A percentile compares a stretch with the other conserved stretches of the same genome.
Conservation (phyloP, 2,113 vertebrate species). For the Eudyptes chrysolophus region DNA sequence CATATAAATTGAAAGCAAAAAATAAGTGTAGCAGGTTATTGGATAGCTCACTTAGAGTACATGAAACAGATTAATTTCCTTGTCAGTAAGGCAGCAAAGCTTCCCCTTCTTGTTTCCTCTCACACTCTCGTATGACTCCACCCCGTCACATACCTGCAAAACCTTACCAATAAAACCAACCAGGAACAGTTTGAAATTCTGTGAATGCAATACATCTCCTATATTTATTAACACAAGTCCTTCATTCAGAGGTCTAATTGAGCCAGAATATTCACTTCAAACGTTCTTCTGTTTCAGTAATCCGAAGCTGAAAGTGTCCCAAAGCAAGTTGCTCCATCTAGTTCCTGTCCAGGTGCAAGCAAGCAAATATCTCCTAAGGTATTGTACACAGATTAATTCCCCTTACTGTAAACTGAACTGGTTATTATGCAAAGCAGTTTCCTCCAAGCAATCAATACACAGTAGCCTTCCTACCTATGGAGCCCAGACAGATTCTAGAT, state of each 20-base stretch:
- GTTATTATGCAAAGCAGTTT: not conserved
- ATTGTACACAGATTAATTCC: not conserved
- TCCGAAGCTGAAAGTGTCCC: not conserved
- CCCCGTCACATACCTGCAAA: not conserved
- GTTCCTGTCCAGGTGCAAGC: not conserved
- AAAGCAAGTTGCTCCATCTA: not conserved
- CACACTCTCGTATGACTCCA: not conserved
- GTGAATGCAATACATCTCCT: not conserved
- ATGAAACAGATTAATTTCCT: not conserved
- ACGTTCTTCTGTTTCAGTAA: not conserved
- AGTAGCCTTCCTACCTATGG: not conserved
- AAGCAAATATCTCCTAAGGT: not conserved
- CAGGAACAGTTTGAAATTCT: not conserved
- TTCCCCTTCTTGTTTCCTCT: not conserved
- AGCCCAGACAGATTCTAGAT: not conserved
- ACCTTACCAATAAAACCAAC: not conserved
- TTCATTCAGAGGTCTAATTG: not conserved
- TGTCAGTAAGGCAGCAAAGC: not conserved
- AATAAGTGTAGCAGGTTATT: no score
- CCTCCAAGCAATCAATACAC: not conserved
- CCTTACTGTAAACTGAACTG: not conserved
- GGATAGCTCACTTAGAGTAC: not conserved
- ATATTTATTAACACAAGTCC: not conserved
- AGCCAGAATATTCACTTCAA: not conserved
- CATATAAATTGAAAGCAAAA: not conserved